phyloP scores from a whole-genome alignment of 2,113 vertebrate species.

The Ctenodactylus gundi region DNA sequence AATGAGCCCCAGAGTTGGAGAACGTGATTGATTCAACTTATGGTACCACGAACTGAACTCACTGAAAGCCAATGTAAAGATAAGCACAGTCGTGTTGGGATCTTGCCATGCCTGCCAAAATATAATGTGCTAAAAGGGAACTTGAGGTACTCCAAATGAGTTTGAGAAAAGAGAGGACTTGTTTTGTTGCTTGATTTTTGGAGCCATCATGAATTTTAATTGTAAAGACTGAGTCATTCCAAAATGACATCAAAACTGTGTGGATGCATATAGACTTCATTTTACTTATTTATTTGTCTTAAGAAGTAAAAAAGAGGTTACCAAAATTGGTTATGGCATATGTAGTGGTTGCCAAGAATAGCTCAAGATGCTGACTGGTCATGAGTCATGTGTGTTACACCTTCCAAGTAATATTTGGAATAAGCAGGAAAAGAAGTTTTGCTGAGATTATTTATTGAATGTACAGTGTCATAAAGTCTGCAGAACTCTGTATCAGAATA shows the following conservation, averaged over 20 bases:
- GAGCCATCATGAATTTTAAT: neutral
- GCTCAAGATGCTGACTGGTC: neutral
- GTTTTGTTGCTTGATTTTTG: too few species aligned
- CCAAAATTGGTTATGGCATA: neutral
- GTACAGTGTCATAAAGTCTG: neutral
- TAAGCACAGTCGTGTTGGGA: neutral
- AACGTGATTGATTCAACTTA: neutral
- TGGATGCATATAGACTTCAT: too few species aligned
- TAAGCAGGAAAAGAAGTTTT: neutral
- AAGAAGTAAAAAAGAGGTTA: neutral
- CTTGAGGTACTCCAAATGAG: neutral
- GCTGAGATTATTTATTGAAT: neutral
- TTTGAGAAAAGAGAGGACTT: too few species aligned
- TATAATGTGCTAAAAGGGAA: neutral
- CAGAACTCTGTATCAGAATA: neutral
- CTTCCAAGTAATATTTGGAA: neutral
- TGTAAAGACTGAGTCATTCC: neutral
- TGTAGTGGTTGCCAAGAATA: neutral
- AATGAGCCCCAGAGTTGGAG: neutral
- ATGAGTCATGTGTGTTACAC: neutral
- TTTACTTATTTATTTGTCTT: too few species aligned
- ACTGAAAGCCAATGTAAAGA: neutral
- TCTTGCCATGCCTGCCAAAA: neutral
- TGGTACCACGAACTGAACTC: neutral
- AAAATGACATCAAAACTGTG: neutral